These are phyloP conservation scores for Alexandromys fortis DNA, from an alignment of 2,113 vertebrate species.

Conservation along the genomic window DNA sequence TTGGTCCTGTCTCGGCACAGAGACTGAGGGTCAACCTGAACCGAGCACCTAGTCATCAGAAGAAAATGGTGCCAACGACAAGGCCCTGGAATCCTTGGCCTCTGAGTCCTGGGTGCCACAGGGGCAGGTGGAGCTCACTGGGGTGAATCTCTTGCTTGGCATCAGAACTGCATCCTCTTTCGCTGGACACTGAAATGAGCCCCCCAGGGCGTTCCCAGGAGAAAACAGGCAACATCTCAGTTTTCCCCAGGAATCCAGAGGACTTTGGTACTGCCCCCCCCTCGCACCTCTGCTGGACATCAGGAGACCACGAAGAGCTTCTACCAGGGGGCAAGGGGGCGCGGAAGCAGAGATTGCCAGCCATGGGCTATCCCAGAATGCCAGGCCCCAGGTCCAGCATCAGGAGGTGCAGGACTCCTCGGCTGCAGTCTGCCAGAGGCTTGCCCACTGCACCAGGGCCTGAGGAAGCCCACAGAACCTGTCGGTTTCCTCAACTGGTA, in stretches of 20 bases:
- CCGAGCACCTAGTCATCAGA: not conserved
- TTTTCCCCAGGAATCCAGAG: not conserved
- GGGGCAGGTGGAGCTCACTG: not conserved
- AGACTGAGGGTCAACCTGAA: not conserved
- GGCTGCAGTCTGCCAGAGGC: not conserved
- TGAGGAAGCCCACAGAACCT: not conserved
- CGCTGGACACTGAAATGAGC: not conserved
- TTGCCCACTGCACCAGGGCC: not conserved
- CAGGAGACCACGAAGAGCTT: not conserved
- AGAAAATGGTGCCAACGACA: not conserved
- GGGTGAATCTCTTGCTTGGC: not conserved
- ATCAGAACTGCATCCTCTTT: not conserved
- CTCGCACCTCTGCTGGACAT: not conserved
- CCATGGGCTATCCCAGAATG: not conserved
- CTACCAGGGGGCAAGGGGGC: fast-evolving
- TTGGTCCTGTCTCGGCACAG: not conserved
- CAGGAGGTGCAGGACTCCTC: not conserved
- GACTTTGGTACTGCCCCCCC: not conserved
- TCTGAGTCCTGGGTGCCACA: not conserved
- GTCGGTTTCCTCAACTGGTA: not conserved
- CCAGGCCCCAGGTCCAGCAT: not conserved
- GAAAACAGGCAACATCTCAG: not conserved
- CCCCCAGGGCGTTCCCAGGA: not conserved
- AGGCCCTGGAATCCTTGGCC: not conserved
- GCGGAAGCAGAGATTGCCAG: not conserved